Evolutionary conservation across 2,888 invertebrate species (phyloP).

Genomic region (Chymomyza caudatula): DNA sequence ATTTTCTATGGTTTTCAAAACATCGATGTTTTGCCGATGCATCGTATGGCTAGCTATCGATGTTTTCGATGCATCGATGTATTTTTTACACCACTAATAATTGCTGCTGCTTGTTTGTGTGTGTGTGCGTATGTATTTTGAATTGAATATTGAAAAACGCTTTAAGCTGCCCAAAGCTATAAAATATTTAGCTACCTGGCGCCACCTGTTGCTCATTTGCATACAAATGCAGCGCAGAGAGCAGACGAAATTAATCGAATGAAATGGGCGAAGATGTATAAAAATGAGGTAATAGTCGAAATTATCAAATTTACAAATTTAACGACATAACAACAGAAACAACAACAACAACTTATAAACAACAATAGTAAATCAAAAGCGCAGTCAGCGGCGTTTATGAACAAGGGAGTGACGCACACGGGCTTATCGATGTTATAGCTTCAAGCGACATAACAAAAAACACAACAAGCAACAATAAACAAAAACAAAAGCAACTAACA

Average conservation of each 20-base stretch:
- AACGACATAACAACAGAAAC: background rate
- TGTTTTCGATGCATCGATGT: too few species aligned
- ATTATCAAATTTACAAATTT: background rate
- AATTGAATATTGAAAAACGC: background rate
- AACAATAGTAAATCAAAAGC: background rate
- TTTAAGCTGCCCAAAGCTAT: background rate
- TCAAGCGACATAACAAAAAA: background rate
- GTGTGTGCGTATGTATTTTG: background rate
- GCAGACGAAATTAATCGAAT: background rate
- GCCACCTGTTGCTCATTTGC: background rate
- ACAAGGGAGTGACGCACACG: background rate
- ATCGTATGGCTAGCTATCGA: too few species aligned
- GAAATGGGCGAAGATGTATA: background rate
- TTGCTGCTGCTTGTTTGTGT: background rate
- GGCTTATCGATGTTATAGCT: background rate
- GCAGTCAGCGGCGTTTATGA: too few species aligned
- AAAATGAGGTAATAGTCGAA: background rate
- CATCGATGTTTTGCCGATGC: too few species aligned
- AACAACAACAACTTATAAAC: too few species aligned
- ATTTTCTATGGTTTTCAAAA: too few species aligned
- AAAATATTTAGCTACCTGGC: background rate
- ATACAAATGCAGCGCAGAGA: background rate
- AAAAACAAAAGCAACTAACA: background rate
- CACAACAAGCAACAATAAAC: background rate
- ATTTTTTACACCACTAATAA: too few species aligned